Evolutionary conservation across 2,113 vertebrate species (phyloP).

Genomic region (Forbesichthys agassizii): DNA sequence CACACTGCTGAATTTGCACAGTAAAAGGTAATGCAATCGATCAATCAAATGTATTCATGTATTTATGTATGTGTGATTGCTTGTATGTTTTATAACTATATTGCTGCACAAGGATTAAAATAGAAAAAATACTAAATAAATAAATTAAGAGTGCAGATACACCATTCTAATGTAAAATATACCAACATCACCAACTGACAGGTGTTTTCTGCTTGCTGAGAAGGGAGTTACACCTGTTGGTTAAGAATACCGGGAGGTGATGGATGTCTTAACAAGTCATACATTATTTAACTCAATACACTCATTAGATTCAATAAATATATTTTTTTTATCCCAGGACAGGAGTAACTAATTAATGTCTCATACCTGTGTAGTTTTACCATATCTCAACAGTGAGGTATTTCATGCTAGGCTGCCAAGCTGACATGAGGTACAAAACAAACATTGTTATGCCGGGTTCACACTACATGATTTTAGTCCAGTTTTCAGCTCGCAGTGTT

Average conservation of each 20-base stretch:
- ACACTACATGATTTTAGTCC: no score
- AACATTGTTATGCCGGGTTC: not conserved
- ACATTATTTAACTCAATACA: conserved; percentile 70
- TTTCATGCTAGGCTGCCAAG: conserved; percentile 55
- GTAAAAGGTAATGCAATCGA: no score
- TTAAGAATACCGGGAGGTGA: conserved; percentile 53
- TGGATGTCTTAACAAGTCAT: conserved; percentile 70
- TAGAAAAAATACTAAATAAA: conserved; percentile 49
- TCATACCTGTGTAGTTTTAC: conserved; percentile 67
- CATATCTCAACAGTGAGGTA: conserved; percentile 56
- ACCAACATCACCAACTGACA: conserved; percentile 19
- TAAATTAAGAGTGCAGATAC: conserved; percentile 42
- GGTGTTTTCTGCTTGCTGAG: conserved; percentile 15
- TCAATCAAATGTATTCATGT: no score
- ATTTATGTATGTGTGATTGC: no score
- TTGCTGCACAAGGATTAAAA: conserved; percentile 32
- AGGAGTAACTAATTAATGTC: conserved; percentile 71
- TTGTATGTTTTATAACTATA: no score
- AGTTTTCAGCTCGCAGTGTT: no score
- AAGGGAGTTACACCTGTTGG: conserved; percentile 49
- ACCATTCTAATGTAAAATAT: conserved; percentile 27
- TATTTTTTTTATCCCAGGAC: conserved; percentile 70
- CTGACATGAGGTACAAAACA: conserved; percentile 50
- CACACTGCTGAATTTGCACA: no score
- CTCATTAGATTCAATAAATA: conserved; percentile 65